A percentile compares a stretch with the other conserved stretches of the same genome.
Conservation (phyloP, 1,140 invertebrate genomes). For the Caerostris darwini region DNA sequence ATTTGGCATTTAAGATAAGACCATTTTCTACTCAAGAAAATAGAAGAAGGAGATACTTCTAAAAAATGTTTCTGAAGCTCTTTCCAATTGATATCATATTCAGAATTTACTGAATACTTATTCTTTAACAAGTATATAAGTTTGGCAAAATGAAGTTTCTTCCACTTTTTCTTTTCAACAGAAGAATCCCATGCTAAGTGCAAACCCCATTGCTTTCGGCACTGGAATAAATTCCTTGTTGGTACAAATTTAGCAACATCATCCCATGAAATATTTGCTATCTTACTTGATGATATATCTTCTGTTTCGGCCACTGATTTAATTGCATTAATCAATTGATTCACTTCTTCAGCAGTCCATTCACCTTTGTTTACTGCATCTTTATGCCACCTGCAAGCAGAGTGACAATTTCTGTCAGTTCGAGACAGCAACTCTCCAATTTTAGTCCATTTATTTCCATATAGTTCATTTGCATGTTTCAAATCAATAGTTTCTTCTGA, state of each 20-base stretch:
- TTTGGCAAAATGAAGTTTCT: neutral
- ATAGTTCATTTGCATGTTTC: neutral
- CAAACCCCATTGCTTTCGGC: neutral
- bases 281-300: neutral
- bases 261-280: neutral
- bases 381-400: neutral
- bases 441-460: slow-evolving; percentile 4
- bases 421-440: neutral
- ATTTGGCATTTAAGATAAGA: neutral
- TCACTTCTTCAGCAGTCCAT: slow-evolving; percentile 20
- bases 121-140: neutral
- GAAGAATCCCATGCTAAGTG: neutral
- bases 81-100: neutral
- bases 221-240: neutral
- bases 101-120: neutral
- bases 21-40: slow-evolving; percentile 1
- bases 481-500: neutral
- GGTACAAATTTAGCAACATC: slow-evolving; percentile 3
- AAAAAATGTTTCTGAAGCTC: slow-evolving; percentile 26
- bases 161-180: neutral
- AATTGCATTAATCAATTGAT: slow-evolving; percentile 18
- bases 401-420: neutral
- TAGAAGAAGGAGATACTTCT: neutral
- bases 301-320: neutral
- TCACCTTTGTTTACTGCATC: neutral